These are phyloP conservation scores for Mnemiopsis leidyi DNA, from an alignment of 37 sponge, comb jelly and placozoan genomes.

Conservation along the genomic window DNA sequence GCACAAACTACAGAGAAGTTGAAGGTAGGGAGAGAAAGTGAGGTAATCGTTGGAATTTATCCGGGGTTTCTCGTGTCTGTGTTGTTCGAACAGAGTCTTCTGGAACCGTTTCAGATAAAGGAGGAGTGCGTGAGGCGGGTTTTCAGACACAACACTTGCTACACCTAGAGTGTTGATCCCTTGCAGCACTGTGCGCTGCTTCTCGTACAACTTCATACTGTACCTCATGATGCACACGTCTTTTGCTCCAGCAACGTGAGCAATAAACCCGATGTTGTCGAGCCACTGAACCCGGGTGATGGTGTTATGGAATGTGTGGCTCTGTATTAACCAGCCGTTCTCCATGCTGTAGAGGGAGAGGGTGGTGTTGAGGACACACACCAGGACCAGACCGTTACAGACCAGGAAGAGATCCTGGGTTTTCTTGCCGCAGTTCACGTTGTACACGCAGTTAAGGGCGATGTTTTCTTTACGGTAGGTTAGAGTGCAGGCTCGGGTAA, in stretches of 20 bases:
- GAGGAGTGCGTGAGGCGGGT: slow-evolving; percentile 12
- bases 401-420: background rate
- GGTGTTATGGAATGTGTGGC: background rate
- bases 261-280: background rate
- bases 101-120: background rate
- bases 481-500: background rate
- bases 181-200: slow-evolving; percentile 27
- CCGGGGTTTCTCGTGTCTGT: background rate
- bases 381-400: background rate
- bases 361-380: background rate
- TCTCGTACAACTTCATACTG: background rate
- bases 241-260: background rate
- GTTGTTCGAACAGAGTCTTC: slow-evolving; percentile 9
- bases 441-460: background rate
- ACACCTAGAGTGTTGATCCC: background rate
- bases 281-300: background rate
- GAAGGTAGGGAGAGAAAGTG: slow-evolving; percentile 29
- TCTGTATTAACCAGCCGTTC: background rate
- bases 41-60: background rate
- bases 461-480: background rate
- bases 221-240: slow-evolving; percentile 7
- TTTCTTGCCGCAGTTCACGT: background rate
- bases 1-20: background rate
- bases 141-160: background rate
- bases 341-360: slow-evolving; percentile 23